These are phyloP conservation scores for Poeciliopsis turneri DNA, from an alignment of 2,797 vertebrate genomes.

Conservation along the genomic window DNA sequence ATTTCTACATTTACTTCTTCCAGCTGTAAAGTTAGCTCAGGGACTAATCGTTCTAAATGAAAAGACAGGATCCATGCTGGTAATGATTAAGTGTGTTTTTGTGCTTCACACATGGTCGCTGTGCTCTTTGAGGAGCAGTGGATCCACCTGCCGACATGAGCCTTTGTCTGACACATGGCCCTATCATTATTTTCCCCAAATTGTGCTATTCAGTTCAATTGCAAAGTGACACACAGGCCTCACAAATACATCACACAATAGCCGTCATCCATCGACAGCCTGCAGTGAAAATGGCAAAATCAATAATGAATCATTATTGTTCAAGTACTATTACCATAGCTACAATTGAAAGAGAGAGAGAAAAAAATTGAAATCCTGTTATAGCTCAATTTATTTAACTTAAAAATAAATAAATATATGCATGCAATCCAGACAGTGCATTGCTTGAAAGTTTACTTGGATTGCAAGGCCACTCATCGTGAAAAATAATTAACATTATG, in stretches of 20 bases:
- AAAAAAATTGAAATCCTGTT: not conserved
- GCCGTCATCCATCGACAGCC: slow-evolving; percentile 19
- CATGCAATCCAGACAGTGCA: not conserved
- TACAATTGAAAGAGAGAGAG: slow-evolving; percentile 25
- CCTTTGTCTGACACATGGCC: slow-evolving; percentile 62
- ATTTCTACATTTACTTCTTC: not conserved
- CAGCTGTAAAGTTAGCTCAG: slow-evolving; percentile 1
- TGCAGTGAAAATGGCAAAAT: slow-evolving; percentile 50
- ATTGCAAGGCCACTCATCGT: not conserved
- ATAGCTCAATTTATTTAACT: not conserved
- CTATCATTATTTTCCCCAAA: slow-evolving; percentile 26
- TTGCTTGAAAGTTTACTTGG: slow-evolving; percentile 17
- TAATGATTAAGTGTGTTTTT: slow-evolving; percentile 15
- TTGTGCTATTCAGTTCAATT: slow-evolving; percentile 20
- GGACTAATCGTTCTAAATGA: slow-evolving; percentile 5
- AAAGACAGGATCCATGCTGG: slow-evolving; percentile 12
- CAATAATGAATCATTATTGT: slow-evolving; percentile 53
- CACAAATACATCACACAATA: slow-evolving; percentile 22
- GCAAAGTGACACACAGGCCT: slow-evolving; percentile 4
- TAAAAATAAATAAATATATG: not conserved
- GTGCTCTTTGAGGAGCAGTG: slow-evolving; percentile 49
- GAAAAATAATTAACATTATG: not conserved
- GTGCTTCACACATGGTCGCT: slow-evolving; percentile 15
- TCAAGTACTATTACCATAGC: slow-evolving; percentile 44
- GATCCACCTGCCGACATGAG: slow-evolving; percentile 69